Conservation (phyloP, 2,113 vertebrate species). For the Semnornis frantzii region DNA sequence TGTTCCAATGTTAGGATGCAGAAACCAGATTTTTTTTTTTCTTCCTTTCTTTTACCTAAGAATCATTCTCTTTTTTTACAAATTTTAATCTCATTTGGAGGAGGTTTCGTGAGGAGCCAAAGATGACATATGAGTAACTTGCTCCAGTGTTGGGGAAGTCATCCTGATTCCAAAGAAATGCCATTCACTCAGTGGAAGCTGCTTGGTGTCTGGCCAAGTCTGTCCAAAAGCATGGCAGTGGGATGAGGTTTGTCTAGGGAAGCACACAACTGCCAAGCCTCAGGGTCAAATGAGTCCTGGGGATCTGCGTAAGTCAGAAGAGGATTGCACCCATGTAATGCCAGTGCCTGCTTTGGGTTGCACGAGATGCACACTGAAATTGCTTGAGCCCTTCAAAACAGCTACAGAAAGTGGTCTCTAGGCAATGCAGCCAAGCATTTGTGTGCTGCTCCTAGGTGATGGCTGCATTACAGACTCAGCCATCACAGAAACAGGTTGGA, state of each 20-base stretch:
- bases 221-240: rapidly evolving
- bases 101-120: background rate
- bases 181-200: background rate
- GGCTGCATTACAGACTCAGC: background rate
- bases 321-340: background rate
- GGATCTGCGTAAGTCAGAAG: background rate
- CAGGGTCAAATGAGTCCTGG: background rate
- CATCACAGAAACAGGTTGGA: too few relatives aligned
- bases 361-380: background rate
- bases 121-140: background rate
- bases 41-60: background rate
- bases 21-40: background rate
- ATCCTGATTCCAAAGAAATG: background rate
- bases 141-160: background rate
- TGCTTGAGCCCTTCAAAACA: constrained; percentile 8
- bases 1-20: background rate
- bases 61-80: background rate
- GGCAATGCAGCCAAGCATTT: background rate
- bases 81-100: background rate
- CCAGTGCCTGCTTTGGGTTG: background rate
- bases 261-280: background rate
- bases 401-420: background rate
- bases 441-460: background rate
- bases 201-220: background rate
- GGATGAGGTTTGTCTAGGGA: rapidly evolving